Evolutionary conservation across 2,888 invertebrate genomes (phyloP), one percentile per base, ranked within the genome.

Genomic region (Oscheius sp.): DNA sequence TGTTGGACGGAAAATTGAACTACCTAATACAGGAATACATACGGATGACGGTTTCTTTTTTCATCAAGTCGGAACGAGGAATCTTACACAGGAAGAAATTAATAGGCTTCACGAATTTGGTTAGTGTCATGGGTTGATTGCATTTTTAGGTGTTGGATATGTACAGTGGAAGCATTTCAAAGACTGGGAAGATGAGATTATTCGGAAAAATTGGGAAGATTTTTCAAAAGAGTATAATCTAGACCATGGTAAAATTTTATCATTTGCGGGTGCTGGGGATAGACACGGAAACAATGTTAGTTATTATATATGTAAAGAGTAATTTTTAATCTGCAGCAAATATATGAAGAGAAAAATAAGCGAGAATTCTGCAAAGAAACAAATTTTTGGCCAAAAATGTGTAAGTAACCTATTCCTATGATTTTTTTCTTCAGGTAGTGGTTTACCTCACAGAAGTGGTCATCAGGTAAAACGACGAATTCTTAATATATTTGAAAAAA

Each of bases 381-480:
- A 14, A 59, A 59, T 12, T 59, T 59, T 26, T 59, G 59, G 59
- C 59, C 59, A 24, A 8, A 14, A 41, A 59, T 59, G 59, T 59
- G 59, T 44, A 28, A 41, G 28, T 33, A 17, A 30, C 2, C 4
- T 32, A 32, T 32, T 32, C 1, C 22, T 5, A 33, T 2, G 3
- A 51, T 28, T 2, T 26, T 2, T 2, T 14, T 5, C 12, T 54
- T 8, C n/a, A 54, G 54, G 54, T 36, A 32, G 20, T 6, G 59
- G 44, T 28, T 20, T 59, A 6, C 41, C 41, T n/a, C 59, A 59
- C 30, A 24, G 59, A 28, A 59, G 59, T n/a, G 59, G 26, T 8
- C 26, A 59, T 44, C 59, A 59, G 28, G 59, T 59, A n/a, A 59
- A 44, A 14, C 41, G 44, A 26, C 41, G 59, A 14, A 59, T 59